These are phyloP conservation scores for Hylia prasina DNA, from an alignment of 2,113 vertebrate species.

Conservation along the genomic window DNA sequence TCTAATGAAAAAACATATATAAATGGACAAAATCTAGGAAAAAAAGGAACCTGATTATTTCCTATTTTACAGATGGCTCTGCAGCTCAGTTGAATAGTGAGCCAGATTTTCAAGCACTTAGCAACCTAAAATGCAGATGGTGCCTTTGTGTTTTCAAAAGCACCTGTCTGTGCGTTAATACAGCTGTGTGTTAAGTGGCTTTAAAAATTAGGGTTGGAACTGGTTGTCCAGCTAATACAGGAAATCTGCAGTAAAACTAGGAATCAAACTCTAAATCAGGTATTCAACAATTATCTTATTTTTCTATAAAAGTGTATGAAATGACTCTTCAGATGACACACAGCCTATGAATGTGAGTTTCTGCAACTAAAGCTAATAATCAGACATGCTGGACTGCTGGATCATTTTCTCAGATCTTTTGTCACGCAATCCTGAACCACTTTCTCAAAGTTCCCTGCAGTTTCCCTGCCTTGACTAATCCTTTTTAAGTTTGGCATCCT, in stretches of 20 bases:
- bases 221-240: not conserved
- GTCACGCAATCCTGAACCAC: not conserved
- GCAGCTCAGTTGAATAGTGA: not conserved
- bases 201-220: not conserved
- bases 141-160: constrained; percentile 24
- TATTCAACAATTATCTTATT: not conserved
- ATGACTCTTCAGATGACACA: not conserved
- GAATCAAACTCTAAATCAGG: not conserved
- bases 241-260: not conserved
- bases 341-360: not conserved
- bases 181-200: not conserved
- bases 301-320: not conserved
- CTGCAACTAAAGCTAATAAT: not conserved
- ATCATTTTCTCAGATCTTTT: not conserved
- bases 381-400: not conserved
- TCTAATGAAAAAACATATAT: not conserved
- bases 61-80: constrained; percentile 20
- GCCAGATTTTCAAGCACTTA: constrained; percentile 42
- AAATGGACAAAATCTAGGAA: not conserved
- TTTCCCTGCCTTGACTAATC: not conserved
- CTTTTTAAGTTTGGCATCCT: not conserved
- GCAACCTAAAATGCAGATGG: constrained; percentile 36
- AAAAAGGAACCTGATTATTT: constrained; percentile 35
- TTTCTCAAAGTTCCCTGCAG: not conserved
- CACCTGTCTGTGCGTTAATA: not conserved